Conservation (phyloP, 37 sponge, comb jelly and placozoan genomes). For the Geodia barretti region DNA sequence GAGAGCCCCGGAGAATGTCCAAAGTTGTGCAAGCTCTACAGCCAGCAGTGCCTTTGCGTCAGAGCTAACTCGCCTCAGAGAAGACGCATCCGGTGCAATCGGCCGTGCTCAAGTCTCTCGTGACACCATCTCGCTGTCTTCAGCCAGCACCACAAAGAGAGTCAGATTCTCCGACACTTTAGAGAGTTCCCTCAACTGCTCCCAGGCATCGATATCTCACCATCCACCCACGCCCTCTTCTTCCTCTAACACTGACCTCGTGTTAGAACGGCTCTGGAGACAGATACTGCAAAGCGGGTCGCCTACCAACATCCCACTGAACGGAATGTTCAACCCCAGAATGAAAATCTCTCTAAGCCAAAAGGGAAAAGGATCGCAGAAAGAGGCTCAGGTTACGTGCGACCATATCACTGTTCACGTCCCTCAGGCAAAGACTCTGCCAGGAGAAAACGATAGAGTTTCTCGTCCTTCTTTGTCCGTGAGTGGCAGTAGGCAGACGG, state of each 20-base stretch:
- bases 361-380: not conserved
- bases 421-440: not conserved
- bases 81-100: not conserved
- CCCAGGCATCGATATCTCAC: not conserved
- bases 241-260: not conserved
- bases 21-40: not conserved
- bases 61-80: too few relatives aligned
- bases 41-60: not conserved
- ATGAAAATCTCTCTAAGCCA: constrained; percentile 33
- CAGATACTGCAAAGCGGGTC: constrained; percentile 24
- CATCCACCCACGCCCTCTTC: not conserved
- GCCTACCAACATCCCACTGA: constrained; percentile 1
- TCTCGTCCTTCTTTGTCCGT: not conserved
- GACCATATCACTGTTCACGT: constrained; percentile 19
- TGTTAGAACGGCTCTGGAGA: constrained; percentile 23
- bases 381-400: not conserved
- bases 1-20: not conserved
- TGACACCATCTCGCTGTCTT: not conserved
- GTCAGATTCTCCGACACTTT: constrained; percentile 33
- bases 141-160: constrained; percentile 16
- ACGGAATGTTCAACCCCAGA: constrained; percentile 34
- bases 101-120: not conserved
- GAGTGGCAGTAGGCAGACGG: not conserved
- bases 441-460: not conserved
- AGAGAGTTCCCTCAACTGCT: not conserved